Evolutionary conservation across 2,888 invertebrate genomes (phyloP), one percentile per base, ranked within the genome.

Genomic region (Seira musarum): DNA sequence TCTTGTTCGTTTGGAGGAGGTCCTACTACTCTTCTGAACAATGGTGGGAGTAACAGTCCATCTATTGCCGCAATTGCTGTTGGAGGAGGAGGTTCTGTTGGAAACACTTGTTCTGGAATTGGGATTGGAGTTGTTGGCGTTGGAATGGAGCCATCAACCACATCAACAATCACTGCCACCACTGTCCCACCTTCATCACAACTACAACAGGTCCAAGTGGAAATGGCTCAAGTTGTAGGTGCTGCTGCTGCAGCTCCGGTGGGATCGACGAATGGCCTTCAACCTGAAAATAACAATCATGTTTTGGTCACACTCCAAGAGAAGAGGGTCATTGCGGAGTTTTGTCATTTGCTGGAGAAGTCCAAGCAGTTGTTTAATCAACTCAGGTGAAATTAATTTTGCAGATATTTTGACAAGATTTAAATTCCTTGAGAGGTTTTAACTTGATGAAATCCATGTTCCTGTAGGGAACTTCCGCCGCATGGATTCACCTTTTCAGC

Each of bases 281-380:
- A 65, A 3, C 53, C 66, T 0, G 80, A 80, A 17, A 75, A 74
- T 61, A 79, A 79, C 21, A 80, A 82, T 49, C 72, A 72, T 13
- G 66, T 82, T 17, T 35, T 82, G 49, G 53, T 82, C 17, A 82
- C 78, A 30, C 49, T 78, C 2, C 81, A 94, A 90, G 95, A 96
- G 90, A 91, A 95, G 88, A 96, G 96, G 92, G 93, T 97, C 88
- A 96, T 98, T 86, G 93, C 95, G 89, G 98, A 98, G 90, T 98
- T 98, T 90, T 96, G 96, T 90, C 97, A 98, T 90, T 92, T 98
- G 87, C 92, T 98, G 84, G 98, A 98, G 89, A 98, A 98, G 90
- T 97, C 97, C 46, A 98, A 97, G 90, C 97, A 98, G 90, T 92
- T 98, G 83, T 98, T 98, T 90, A 98, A 98, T 90, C 97, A 97